Conservation (phyloP, 2,888 invertebrate genomes). For the Rhyacophila evoluta region DNA sequence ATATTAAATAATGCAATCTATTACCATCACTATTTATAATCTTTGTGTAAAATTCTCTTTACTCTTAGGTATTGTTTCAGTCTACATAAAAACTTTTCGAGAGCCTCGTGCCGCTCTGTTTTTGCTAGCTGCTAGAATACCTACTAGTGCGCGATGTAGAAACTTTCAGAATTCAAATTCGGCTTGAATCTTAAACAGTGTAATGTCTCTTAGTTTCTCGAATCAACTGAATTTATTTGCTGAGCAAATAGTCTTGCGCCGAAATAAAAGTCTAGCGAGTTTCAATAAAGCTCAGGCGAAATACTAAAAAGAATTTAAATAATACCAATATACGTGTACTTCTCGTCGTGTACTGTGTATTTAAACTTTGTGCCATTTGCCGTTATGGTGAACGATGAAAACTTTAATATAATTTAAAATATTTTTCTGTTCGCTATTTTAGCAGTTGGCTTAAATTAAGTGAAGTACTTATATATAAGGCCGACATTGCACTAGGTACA, state of each 20-base stretch:
- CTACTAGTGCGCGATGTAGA: constrained; percentile 20
- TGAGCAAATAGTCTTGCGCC: constrained; percentile 31
- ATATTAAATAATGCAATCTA: too few species aligned
- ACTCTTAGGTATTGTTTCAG: background rate
- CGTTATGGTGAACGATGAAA: too few species aligned
- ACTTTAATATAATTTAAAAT: too few species aligned
- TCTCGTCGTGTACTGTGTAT: background rate
- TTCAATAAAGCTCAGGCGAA: constrained; percentile 7
- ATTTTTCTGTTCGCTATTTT: too few species aligned
- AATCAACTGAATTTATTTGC: constrained; percentile 43
- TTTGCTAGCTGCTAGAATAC: constrained; percentile 2
- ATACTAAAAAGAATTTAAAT: constrained; percentile 10
- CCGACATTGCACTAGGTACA: too few species aligned
- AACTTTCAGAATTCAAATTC: constrained; percentile 35
- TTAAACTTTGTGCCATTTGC: background rate
- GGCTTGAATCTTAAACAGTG: constrained; percentile 39
- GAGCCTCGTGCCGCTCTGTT: background rate
- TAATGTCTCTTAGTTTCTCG: constrained; percentile 36
- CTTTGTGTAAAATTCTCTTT: background rate
- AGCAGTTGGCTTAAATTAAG: too few species aligned
- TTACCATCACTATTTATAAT: too few species aligned
- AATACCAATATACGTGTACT: background rate
- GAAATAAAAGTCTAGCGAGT: constrained; percentile 6
- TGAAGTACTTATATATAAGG: too few species aligned
- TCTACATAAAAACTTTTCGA: background rate